Base-by-base conservation (phyloP, 2,888 invertebrate species). In the Melanotus villosus region DNA sequence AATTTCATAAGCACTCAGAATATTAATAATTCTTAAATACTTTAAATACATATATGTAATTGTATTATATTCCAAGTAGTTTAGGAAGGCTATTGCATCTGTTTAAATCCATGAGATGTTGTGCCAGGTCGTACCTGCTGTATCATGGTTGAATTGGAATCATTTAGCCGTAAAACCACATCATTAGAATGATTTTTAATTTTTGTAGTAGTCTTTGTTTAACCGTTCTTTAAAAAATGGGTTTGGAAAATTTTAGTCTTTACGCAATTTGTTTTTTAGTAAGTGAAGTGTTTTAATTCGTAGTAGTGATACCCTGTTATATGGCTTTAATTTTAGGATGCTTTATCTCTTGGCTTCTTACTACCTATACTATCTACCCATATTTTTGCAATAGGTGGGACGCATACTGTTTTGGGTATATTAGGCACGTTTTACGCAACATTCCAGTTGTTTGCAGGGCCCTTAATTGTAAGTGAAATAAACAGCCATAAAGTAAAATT, bases 361-460 rank as follows among this genome's bases (percentile, higher is more conserved):
- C 34, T 65, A 36, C 70, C 70, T 6, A 57, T 70, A 12, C 32
- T 70, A 41, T 47, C 70, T 0, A 34, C 56, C 9, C 65, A 65
- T 9, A 62, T 70, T 34, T 18, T 59, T 30, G 10, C 18, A 30
- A 30, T 70, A 3, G 65, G 57, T 18, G 70, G 70, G 12, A 57
- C 45, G 1, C 69, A 69, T 16, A 70, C 62, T 10, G 26, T 26
- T 23, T 56, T 63, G 65, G 90, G 90, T 1, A 78, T 89, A 41
- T 82, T 89, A 70, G 87, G 87, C 18, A 88, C 90, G 0, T 81
- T 88, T 43, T 89, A 90, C 83, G 87, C 89, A 21, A 85, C 86
- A 34, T 86, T 87, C 71, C 90, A 90, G 74, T 81, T 90, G 43
- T 83, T 88, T 57, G 88, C 89, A 34, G 88, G 89, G 18, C 90